Base-by-base conservation (phyloP, 2,113 vertebrate genomes). In the Mugil cephalus region DNA sequence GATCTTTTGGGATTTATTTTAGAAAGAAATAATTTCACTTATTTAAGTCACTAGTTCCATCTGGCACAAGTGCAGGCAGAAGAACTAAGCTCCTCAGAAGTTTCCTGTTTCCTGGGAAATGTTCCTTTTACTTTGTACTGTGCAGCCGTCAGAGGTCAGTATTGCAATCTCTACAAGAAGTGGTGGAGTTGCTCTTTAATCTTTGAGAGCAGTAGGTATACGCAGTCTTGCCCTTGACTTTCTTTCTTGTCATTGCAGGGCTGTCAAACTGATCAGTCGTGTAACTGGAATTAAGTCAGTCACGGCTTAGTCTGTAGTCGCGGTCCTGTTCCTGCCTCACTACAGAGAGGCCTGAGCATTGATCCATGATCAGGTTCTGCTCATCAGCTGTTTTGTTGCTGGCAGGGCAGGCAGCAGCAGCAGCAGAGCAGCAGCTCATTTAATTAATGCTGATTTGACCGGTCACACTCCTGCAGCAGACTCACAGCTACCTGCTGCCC, bases 381-480 rank as follows among this genome's bases (percentile, higher is more conserved):
- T 79, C 79, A 78, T 91, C 86, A 86, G 88, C 82, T 87, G 75
- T 87, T 87, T 86, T 82, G 67, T 80, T 68, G 72, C 68, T 71
- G 66, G 78, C 75, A 48, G 65, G 64, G 69, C 64, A 35, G 77
- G 56, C 77, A 15, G 65, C 24, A 30, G 61, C 62, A 6, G 75
- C 61, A 13, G 76, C 72, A 46, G 71, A 85, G 82, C 76, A 61
- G 78, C 83, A 71, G 85, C 85, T 70, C 65, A 59, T 85, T 81
- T 88, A 85, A 90, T 87, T 71, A 79, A 83, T 83, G 81, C 53
- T 9, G 84, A 80, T 81, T 52, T 76, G 84, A 69, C 56, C 66
- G 82, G 79, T 86, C 79, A 86, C 19, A 15, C 68, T 35, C 80
- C 71, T 17, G 63, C 81, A 51, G 77, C 80, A 73, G 76, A 69